These are phyloP conservation scores for Chironomus riparius DNA, from an alignment of 2,888 invertebrate genomes.

Conservation along the genomic window DNA sequence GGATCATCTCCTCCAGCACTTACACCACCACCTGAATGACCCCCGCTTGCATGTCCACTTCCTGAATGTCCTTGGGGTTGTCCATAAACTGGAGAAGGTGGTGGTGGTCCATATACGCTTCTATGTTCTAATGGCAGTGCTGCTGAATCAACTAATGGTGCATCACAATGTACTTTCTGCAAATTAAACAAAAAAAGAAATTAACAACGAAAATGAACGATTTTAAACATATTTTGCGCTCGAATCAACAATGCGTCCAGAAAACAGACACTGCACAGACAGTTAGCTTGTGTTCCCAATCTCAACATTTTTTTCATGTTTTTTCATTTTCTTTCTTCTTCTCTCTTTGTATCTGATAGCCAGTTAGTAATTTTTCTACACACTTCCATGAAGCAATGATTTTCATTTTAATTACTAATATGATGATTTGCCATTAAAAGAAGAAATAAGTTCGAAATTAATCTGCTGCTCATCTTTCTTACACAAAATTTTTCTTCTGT, in stretches of 20 bases:
- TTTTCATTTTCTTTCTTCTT: neutral
- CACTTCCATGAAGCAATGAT: neutral
- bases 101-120: slow-evolving; percentile 59
- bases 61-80: slow-evolving; percentile 31
- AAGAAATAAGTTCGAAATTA: no score
- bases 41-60: slow-evolving; percentile 29
- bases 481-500: no score
- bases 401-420: no score
- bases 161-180: slow-evolving; percentile 68
- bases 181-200: slow-evolving; percentile 34
- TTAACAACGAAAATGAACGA: neutral
- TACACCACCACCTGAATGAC: slow-evolving; percentile 28
- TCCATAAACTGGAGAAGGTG: slow-evolving; percentile 44
- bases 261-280: neutral
- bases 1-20: slow-evolving; percentile 58
- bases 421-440: no score
- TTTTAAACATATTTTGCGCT: neutral
- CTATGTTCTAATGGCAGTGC: slow-evolving; percentile 73
- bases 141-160: slow-evolving; percentile 68
- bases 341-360: neutral
- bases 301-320: neutral
- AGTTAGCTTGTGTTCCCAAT: slow-evolving; percentile 10
- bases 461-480: no score
- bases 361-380: neutral
- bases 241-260: slow-evolving; percentile 19